These are phyloP conservation scores for Chironomus riparius DNA, from an alignment of 2,888 invertebrate genomes.

Conservation along the genomic window DNA sequence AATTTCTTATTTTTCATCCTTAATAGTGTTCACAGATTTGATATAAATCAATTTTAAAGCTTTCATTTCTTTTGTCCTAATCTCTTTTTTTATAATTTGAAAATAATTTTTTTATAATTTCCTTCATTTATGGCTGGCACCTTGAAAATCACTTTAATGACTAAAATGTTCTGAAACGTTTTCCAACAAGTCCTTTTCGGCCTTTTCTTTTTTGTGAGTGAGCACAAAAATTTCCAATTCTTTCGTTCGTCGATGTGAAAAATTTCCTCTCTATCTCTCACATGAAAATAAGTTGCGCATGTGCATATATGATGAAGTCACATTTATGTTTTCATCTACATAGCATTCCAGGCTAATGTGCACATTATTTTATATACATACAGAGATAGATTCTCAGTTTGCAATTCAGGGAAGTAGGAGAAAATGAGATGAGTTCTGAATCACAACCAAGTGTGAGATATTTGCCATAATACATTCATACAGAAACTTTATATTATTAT, in stretches of 20 bases:
- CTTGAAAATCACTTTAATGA: constrained; percentile 27
- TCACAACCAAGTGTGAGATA: neutral
- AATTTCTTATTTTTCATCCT: neutral
- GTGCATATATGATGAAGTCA: neutral
- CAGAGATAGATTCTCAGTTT: neutral
- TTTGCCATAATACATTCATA: neutral
- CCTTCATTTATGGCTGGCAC: constrained; percentile 16
- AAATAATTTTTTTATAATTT: too few species aligned
- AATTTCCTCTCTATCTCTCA: neutral
- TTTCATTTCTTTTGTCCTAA: neutral
- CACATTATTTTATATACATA: neutral
- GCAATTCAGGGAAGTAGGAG: neutral
- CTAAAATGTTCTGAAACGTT: neutral
- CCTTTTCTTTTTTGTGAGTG: neutral
- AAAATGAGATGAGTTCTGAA: neutral
- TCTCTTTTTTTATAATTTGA: too few species aligned
- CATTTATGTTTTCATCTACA: neutral
- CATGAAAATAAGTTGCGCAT: neutral
- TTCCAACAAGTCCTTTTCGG: constrained; percentile 14
- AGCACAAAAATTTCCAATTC: neutral
- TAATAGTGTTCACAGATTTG: neutral
- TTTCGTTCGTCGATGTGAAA: neutral
- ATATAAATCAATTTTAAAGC: neutral
- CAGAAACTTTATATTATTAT: neutral
- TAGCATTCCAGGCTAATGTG: constrained; percentile 9